Base-by-base conservation (phyloP, 2,888 invertebrate species). In the Philaethria dido region DNA sequence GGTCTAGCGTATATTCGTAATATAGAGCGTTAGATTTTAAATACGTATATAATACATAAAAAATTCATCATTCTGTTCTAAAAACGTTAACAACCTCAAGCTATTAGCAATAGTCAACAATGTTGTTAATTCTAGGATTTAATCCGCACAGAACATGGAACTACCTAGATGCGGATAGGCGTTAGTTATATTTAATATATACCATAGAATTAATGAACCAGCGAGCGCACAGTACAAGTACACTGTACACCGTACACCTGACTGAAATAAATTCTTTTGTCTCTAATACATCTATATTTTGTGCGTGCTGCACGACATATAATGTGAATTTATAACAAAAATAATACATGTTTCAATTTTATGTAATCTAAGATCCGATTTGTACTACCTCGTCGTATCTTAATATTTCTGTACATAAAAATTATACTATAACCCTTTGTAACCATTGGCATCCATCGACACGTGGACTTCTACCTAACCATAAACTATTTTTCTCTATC, bases 91-190 rank as follows among this genome's bases (percentile, higher is more conserved):
- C 92, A 92, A 92, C 89, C 89, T 91, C 92, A 92, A 92, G 92
- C 92, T 91, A 92, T 89, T 91, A 92, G 92, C 92, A 92, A 90
- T 92, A 92, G 91, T 92, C 92, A 92, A 92, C 92, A 92, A 92
- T 92, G 89, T 88, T 90, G 91, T 88, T 90, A 84, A 89, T 85
- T 82, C 91, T 92, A 92, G 85, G 82, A 87, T 84, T 85, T 84
- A 82, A 86, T 88, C 87, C 92, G 91, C 91, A 90, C 89, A 81
- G 87, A 90, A 87, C 80, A 84, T 87, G 85, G 80, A 85, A 80
- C 85, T 88, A 86, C 71, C 76, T 75, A 76, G 79, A 84, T 84
- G 81, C 83, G 78, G 81, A 81, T 82, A 87, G 84, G 82, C 82
- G 75, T 82, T 78, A 76, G 70, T 76, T 73, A 72, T 73, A 57